These are phyloP conservation scores for Microcebus murinus DNA, from an alignment of 2,113 vertebrate species.

Conservation along the genomic window DNA sequence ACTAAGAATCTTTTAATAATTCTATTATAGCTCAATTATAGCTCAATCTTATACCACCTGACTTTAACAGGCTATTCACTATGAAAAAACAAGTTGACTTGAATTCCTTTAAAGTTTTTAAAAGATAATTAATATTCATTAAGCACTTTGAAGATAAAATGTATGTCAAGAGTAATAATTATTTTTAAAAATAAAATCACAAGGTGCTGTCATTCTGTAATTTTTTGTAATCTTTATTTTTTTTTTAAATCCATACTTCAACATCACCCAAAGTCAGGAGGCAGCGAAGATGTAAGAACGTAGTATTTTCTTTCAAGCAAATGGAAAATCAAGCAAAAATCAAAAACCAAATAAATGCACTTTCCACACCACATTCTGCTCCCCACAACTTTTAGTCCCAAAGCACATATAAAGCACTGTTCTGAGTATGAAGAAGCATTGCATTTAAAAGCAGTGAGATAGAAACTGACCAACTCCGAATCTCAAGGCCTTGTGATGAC, in stretches of 20 bases:
- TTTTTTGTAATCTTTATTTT: conserved; percentile 19
- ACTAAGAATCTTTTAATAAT: conserved; percentile 62
- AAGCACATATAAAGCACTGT: neutral
- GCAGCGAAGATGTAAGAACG: neutral
- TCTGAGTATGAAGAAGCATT: neutral
- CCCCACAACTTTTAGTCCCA: neutral
- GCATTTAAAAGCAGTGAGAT: neutral
- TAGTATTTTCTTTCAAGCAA: conserved; percentile 40
- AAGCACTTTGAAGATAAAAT: conserved; percentile 61
- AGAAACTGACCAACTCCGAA: neutral
- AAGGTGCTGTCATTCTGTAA: neutral
- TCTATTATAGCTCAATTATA: conserved; percentile 57
- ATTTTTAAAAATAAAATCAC: conserved; percentile 62
- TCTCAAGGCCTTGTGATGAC: neutral
- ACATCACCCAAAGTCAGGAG: neutral
- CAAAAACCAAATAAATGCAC: neutral
- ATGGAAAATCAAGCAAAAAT: neutral
- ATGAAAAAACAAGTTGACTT: conserved; percentile 45
- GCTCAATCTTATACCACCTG: conserved; percentile 39
- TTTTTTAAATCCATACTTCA: neutral
- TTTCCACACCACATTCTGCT: neutral
- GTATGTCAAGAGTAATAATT: conserved; percentile 55
- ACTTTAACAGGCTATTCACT: conserved; percentile 49
- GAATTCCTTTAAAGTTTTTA: conserved; percentile 60
- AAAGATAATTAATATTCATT: conserved; percentile 66